Percentiles rank a stretch among this genome's conserved stretches.
phyloP scores from a whole-genome alignment of 2,888 invertebrate species.

The Leptinotarsa tumamoca region DNA sequence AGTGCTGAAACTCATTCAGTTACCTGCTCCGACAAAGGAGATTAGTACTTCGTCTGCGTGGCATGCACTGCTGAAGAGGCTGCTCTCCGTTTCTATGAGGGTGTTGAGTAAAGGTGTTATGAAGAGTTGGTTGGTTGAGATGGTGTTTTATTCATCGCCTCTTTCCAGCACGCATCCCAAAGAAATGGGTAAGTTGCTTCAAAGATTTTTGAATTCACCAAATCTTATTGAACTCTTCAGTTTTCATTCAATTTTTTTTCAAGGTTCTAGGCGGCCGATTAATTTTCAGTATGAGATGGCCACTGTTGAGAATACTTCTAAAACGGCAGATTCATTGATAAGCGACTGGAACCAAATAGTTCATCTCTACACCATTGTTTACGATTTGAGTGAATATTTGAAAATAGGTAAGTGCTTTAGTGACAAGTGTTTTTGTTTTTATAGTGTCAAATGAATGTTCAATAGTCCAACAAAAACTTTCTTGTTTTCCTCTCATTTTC shows the following conservation, averaged over 20 bases:
- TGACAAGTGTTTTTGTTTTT: not conserved
- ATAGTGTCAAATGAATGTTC: too few relatives aligned
- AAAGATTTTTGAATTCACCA: not conserved
- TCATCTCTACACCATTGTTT: constrained; percentile 86
- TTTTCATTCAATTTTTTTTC: too few relatives aligned
- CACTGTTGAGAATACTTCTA: constrained; percentile 80
- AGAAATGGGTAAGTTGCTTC: constrained; percentile 75
- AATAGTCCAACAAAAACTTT: too few relatives aligned
- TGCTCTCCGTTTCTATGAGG: constrained; percentile 86
- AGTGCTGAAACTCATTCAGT: constrained; percentile 81
- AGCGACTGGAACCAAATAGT: constrained; percentile 95
- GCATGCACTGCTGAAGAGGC: constrained; percentile 79
- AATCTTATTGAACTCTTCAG: not conserved
- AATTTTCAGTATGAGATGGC: constrained; percentile 92
- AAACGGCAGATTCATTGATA: constrained; percentile 87
- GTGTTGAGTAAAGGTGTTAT: constrained; percentile 84
- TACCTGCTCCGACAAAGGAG: constrained; percentile 74
- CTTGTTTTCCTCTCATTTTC: too few relatives aligned
- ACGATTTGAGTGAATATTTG: constrained; percentile 85
- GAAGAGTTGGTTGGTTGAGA: constrained; percentile 90
- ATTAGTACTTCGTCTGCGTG: constrained; percentile 71
- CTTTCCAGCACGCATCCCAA: constrained; percentile 83
- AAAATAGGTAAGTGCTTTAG: constrained; percentile 72
- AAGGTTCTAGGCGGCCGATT: constrained; percentile 86
- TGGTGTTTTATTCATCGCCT: constrained; percentile 87